Evolutionary conservation across 2,888 invertebrate genomes (phyloP), one percentile per base, ranked within the genome.

Genomic region (Sesia apiformis): DNA sequence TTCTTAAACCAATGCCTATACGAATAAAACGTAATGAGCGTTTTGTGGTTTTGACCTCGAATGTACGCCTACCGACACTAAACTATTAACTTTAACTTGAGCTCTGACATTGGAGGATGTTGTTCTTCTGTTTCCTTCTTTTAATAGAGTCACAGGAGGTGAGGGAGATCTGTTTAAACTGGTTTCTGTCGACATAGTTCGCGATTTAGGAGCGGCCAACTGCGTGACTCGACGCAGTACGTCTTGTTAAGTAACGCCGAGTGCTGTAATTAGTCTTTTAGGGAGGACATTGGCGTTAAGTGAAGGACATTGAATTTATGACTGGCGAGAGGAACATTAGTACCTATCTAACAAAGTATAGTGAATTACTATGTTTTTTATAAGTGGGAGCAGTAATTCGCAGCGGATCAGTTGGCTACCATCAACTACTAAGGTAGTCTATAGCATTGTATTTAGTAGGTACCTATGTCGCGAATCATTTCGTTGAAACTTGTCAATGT

Each of bases 41-140:
- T 56, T 63, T 69, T 70, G 76, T 72, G 66, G 58, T 76, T 78
- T 74, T 74, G 80, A 69, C 84, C 82, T 83, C 78, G 77, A 74
- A 60, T 76, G 74, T 78, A 82, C 84, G 71, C 85, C 84, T 71
- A 84, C 73, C 51, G 4, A 8, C 46, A 23, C 46, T 23, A 23
- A 23, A 23, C 23, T 23, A 23, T 23, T 23, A 23, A 23, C 23
- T 23, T 23, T 23, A 23, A 23, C 23, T 23, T 66, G 71, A 69
- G 53, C 69, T 62, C 56, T 63, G 53, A 57, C 56, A 60, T 66
- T 63, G 58, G 42, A 42, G 5, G 3, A 6, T 42, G 42, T 5
- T 42, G 8, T 39, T 50, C 4, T 5, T 23, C 23, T 50, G 38
- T 4, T 23, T 38, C 50, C 1, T 23, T 5, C 7, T 42, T 5